phyloP scores from a whole-genome alignment of 2,113 vertebrate species.

The Zonotrichia leucophrys region DNA sequence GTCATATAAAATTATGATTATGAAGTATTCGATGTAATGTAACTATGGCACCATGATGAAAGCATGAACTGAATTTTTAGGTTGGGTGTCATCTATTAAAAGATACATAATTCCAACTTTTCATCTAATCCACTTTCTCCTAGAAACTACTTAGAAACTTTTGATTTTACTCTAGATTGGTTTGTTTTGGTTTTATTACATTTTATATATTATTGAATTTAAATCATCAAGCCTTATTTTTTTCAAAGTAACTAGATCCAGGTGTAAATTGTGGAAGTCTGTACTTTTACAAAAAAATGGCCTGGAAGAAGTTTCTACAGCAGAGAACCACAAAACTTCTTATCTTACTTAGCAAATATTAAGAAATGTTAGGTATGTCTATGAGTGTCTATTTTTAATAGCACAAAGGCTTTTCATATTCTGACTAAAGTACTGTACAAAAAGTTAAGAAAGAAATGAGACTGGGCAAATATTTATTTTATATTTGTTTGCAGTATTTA shows the following conservation, averaged over 20 bases:
- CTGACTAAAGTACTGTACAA: neutral
- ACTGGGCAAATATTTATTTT: neutral
- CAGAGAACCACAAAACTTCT: neutral
- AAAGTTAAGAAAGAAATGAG: neutral
- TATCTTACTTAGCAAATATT: neutral
- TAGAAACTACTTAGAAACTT: neutral
- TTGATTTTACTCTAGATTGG: neutral
- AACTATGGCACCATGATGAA: neutral
- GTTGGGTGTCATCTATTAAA: neutral
- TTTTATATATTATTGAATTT: neutral
- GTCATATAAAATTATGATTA: neutral
- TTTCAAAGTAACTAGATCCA: neutral
- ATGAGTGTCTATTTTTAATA: fast-evolving
- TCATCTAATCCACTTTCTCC: neutral
- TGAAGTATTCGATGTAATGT: fast-evolving
- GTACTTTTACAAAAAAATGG: neutral
- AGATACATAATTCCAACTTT: neutral
- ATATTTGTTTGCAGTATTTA: neutral
- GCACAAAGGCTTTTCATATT: neutral
- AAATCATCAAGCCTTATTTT: neutral
- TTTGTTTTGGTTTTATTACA: neutral
- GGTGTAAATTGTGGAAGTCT: neutral
- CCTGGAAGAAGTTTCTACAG: neutral
- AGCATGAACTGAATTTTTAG: neutral
- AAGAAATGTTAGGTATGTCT: neutral